Evolutionary conservation across 2,113 vertebrate genomes (phyloP), one percentile per base, ranked within the genome.

Genomic region (Carollia perspicillata): DNA sequence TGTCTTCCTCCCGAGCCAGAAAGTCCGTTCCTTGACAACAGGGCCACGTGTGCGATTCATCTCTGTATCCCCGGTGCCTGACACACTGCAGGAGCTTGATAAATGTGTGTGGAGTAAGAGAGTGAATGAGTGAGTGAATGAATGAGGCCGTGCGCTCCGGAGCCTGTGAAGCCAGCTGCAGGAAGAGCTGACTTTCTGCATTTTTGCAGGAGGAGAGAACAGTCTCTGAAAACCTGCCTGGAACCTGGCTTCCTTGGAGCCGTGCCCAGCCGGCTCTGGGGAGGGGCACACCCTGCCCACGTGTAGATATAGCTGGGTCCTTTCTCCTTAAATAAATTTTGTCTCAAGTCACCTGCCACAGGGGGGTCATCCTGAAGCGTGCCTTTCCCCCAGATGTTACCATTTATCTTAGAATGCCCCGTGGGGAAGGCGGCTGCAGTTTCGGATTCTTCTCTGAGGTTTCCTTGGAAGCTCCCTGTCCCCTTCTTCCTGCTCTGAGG

Each of bases 41-140:
- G 95, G 47, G 30, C 95, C 3, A 2, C 0, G 5, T 69, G 69
- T 28, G 23, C 77, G 93, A 77, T 85, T 95, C 97, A 68, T 96
- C 77, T 93, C 40, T 10, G 0, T 20, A 6, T 91, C 94, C 95
- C 95, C 47, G 3, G 93, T 0, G 80, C 83, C 95, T 63, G 87
- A 80, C 92, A 71, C 68, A 0, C 92, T 7, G 75, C 40, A 0
- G 81, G 95, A 88, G 87, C 28, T 16, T 96, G 96, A 95, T 90
- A 77, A 93, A 95, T 68, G 93, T 2, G 51, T 88, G 95, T 40
- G 66, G 90, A 95, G 96, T 94, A 93, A 81, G 94, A 20, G 85
- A 78, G 88, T n/a, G 92, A 84, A 51, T 44, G 87, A 84, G 72
- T 72, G 94, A 95, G 94, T 78, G 97, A 97, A 80, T 95, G 97